phyloP scores from a whole-genome alignment of 2,888 invertebrate species.

The Linnaemya vulpina region DNA sequence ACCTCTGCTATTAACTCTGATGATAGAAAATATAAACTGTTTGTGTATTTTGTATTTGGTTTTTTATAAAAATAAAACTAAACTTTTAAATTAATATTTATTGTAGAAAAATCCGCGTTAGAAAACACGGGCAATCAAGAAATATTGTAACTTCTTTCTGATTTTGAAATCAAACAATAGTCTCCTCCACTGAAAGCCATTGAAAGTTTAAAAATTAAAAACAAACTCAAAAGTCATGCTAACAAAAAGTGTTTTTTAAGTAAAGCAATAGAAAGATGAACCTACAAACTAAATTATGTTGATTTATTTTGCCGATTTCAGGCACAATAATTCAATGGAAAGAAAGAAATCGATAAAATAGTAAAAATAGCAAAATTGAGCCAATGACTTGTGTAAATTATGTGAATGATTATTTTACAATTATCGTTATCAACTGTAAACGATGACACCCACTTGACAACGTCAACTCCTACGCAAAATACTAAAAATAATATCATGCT shows the following conservation, averaged over 20 bases:
- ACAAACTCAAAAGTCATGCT: background rate
- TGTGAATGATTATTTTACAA: background rate
- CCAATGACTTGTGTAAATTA: conserved; percentile 28
- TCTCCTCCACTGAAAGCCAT: conserved; percentile 2
- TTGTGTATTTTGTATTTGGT: conserved; percentile 13
- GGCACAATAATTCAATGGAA: conserved; percentile 7
- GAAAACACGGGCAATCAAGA: too few relatives aligned
- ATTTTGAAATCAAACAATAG: conserved; percentile 24
- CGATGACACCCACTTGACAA: conserved; percentile 21
- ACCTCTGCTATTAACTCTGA: conserved; percentile 33
- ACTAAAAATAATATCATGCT: background rate
- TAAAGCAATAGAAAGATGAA: conserved; percentile 18
- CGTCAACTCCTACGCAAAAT: conserved; percentile 19
- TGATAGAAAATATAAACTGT: conserved; percentile 21
- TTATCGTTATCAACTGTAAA: conserved; percentile 20
- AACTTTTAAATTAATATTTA: conserved; percentile 5
- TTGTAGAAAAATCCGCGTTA: too few relatives aligned
- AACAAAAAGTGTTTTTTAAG: conserved; percentile 45
- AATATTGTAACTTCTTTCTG: background rate
- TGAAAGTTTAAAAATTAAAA: background rate
- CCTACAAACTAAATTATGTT: conserved; percentile 15
- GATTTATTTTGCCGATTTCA: background rate
- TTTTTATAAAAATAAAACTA: background rate
- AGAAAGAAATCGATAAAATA: conserved; percentile 32
- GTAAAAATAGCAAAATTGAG: conserved; percentile 31